Conservation (phyloP, 2,888 invertebrate species). For the Clistopyga incitator region DNA sequence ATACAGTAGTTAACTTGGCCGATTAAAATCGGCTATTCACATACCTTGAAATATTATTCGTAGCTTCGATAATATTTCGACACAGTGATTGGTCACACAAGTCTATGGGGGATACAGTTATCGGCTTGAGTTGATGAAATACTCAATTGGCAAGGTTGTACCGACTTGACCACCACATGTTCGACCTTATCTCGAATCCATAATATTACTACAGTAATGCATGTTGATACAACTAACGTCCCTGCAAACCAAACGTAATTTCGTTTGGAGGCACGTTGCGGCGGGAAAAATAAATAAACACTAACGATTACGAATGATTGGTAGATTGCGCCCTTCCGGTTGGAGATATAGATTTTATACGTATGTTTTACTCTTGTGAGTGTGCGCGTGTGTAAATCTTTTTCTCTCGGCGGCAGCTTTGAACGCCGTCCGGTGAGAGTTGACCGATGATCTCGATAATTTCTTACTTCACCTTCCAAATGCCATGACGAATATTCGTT, state of each 20-base stretch:
- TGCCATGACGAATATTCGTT: background rate
- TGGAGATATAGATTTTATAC: constrained; percentile 22
- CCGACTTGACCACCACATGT: constrained; percentile 5
- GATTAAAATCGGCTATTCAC: background rate
- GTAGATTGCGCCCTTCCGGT: constrained; percentile 70
- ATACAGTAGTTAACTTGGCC: background rate
- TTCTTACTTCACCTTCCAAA: background rate
- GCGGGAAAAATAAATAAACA: constrained; percentile 49
- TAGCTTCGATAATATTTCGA: background rate
- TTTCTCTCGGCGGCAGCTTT: constrained; percentile 41
- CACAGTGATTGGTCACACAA: background rate
- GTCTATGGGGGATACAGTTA: background rate
- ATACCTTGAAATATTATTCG: background rate
- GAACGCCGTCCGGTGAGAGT: constrained; percentile 18
- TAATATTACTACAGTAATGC: constrained; percentile 23
- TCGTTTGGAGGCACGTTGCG: constrained; percentile 57
- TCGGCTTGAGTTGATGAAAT: background rate
- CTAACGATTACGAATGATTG: constrained; percentile 67
- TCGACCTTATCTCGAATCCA: background rate
- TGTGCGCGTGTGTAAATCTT: constrained; percentile 9
- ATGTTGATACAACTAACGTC: constrained; percentile 34
- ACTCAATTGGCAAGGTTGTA: background rate
- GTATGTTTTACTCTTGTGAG: constrained; percentile 21
- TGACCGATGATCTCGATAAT: constrained; percentile 45
- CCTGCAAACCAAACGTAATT: constrained; percentile 63